Evolutionary conservation across 64 coral and sea anemone species (phyloP), one percentile per base, ranked within the genome.

Genomic region (Hydrozoanthus tunicans): DNA sequence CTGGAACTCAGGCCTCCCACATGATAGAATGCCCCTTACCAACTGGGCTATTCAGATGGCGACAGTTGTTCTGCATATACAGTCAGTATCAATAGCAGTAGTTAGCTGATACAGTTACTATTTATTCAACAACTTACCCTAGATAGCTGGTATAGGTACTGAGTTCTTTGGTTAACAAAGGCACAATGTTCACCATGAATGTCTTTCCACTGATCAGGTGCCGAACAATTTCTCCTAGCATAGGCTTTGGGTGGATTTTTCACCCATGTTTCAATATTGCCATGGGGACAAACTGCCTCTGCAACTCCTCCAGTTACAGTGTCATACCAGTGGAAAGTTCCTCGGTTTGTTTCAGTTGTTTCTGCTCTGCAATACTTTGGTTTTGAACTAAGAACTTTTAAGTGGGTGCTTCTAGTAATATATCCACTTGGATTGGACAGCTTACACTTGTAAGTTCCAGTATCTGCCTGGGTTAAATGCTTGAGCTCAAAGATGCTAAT

Each of bases 371-470:
- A 88, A 32, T 60, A 74, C 59, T 14, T 88, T 59, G 70, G 32
- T 4, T 88, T 74, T 43, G 68, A 59, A 69, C 24, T 59, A 1
- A 88, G 68, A 74, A 88, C 84, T 32, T 88, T 20, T 2, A 88
- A 24, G 51, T 88, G 23, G 12, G 54, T 72, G 13, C 43, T 15
- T 59, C 68, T 56, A 5, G 74, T 75, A 6, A 88, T 27, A 88
- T 57, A 57, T 57, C 84, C 84, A 88, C 84, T 88, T 11, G 84
- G 84, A 60, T 88, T 88, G 13, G 84, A 73, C 5, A 88, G 7
- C 5, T 88, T 72, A 5, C 84, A 88, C 66, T 59, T 88, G 84
- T 88, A 88, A 3, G 12, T 88, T 24, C 84, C 84, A 72, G 68
- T 88, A 51, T 88, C 84, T 73, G 20, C 55, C 26, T 32, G 5